phyloP scores from a whole-genome alignment of 2,888 invertebrate species.

The Hemistola chrysoprasaria region DNA sequence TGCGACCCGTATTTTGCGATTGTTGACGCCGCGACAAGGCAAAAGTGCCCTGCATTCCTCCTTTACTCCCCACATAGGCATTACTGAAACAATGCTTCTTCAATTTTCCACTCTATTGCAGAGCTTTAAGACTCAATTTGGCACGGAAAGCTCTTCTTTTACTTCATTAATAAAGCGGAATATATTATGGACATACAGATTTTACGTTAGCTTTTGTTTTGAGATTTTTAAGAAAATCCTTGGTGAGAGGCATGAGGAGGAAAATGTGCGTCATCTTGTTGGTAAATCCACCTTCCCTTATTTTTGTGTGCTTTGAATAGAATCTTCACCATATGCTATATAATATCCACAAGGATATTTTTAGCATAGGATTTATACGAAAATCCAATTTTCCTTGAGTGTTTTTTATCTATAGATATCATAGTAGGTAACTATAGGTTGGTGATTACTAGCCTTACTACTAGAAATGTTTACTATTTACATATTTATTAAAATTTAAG shows the following conservation, averaged over 20 bases:
- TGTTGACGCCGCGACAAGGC: conserved; percentile 55
- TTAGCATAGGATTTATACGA: too few relatives aligned
- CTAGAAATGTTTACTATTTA: too few relatives aligned
- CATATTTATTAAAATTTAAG: too few relatives aligned
- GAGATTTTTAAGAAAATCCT: conserved; percentile 26
- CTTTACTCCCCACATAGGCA: conserved; percentile 23
- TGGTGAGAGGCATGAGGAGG: conserved; percentile 8
- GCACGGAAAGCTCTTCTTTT: conserved; percentile 30
- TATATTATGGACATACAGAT: conserved; percentile 40
- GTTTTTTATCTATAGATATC: too few relatives aligned
- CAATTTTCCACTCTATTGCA: conserved; percentile 15
- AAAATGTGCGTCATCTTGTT: conserved; percentile 1
- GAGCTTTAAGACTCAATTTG: conserved; percentile 4
- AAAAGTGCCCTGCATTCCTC: conserved; percentile 36
- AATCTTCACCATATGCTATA: too few relatives aligned
- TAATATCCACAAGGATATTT: too few relatives aligned
- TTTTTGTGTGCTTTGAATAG: too few relatives aligned
- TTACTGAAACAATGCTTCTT: conserved; percentile 8
- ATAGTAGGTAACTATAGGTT: too few relatives aligned
- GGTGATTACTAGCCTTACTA: too few relatives aligned
- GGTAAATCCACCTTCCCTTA: too few relatives aligned
- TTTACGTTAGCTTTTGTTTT: conserved; percentile 32
- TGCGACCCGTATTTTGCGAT: conserved; percentile 64
- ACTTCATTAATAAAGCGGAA: conserved; percentile 50
- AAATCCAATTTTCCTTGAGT: conserved; percentile 4